Evolutionary conservation across 2,888 invertebrate genomes (phyloP).

Genomic region (Laothoe populi): DNA sequence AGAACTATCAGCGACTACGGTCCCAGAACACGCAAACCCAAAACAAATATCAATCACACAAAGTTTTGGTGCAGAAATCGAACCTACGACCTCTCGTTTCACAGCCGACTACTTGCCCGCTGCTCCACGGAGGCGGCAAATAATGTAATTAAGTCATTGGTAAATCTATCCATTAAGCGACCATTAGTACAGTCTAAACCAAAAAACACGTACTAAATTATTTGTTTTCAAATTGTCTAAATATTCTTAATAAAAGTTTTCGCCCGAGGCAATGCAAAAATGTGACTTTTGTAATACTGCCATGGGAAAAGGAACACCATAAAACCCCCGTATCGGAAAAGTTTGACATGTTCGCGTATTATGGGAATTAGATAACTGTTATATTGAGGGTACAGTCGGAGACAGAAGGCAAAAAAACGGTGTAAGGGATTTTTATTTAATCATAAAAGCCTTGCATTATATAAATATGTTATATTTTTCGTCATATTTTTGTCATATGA

Average conservation of each 20-base stretch:
- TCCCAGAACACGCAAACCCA: too few relatives aligned
- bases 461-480: too few relatives aligned
- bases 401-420: not conserved
- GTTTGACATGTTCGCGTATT: constrained; percentile 79
- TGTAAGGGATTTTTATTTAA: not conserved
- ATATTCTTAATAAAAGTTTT: constrained; percentile 22
- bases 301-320: constrained; percentile 54
- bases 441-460: not conserved
- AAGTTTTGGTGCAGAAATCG: too few relatives aligned
- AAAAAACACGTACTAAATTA: not conserved
- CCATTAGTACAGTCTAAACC: not conserved
- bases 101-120: too few relatives aligned
- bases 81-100: too few relatives aligned
- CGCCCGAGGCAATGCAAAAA: constrained; percentile 39
- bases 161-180: too few relatives aligned
- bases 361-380: constrained; percentile 77
- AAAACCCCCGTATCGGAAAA: constrained; percentile 66
- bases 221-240: not conserved
- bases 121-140: too few relatives aligned
- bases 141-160: too few relatives aligned
- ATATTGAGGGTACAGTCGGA: constrained; percentile 46
- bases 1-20: too few relatives aligned
- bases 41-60: too few relatives aligned
- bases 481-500: too few relatives aligned
- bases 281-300: constrained; percentile 47